phyloP scores from a whole-genome alignment of 2,113 vertebrate genomes.

The Callocephalon fimbriatum region DNA sequence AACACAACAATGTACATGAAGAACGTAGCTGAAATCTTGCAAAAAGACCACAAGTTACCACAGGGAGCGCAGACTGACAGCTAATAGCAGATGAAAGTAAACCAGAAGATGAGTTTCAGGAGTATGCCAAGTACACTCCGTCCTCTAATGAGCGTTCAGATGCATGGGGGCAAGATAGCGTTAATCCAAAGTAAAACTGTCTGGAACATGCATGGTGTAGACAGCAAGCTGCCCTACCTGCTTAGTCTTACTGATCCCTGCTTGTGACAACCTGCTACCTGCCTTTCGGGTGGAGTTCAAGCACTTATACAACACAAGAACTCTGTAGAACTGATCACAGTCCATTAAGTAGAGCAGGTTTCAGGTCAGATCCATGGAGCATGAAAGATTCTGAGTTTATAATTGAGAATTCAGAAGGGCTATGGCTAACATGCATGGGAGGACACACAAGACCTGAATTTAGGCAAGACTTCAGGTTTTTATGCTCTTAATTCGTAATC shows the following conservation, averaged over 20 bases:
- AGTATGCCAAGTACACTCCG: neutral
- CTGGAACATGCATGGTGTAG: too few species aligned
- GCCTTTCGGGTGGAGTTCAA: neutral
- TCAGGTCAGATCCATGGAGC: neutral
- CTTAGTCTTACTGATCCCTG: neutral
- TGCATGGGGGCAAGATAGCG: neutral
- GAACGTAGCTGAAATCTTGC: fast-evolving
- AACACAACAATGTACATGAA: neutral
- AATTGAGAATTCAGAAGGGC: neutral
- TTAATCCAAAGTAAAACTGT: neutral
- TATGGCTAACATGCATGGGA: neutral
- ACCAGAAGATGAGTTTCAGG: neutral
- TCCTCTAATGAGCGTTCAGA: neutral
- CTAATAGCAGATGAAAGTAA: neutral
- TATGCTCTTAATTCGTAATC: neutral
- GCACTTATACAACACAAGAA: neutral
- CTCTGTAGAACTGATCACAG: neutral
- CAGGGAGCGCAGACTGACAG: neutral
- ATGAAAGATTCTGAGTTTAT: neutral
- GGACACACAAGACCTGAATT: neutral
- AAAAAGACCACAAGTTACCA: neutral
- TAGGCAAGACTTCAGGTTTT: neutral
- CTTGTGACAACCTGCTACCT: neutral
- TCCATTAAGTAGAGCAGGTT: neutral
- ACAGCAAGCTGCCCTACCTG: neutral